Evolutionary conservation across 2,888 invertebrate species (phyloP).

Genomic region (Epinotia brunnichana): DNA sequence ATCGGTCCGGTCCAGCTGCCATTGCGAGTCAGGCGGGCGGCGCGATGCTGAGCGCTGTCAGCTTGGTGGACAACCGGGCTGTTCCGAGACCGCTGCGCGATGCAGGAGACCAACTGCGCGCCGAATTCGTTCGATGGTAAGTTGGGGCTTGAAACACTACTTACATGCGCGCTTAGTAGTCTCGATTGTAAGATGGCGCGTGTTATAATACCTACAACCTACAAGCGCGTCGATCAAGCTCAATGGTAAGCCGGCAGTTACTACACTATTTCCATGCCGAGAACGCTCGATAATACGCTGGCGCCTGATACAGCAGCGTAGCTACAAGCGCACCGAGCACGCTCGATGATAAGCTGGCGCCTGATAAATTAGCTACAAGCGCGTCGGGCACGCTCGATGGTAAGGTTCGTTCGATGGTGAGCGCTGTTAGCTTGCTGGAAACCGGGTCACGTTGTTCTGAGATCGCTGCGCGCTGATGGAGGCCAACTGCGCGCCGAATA

Average conservation of each 20-base stretch:
- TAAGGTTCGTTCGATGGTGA: too few species aligned
- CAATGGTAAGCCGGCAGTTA: background rate
- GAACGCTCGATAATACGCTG: too few species aligned
- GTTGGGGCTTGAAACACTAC: background rate
- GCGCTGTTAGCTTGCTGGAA: constrained; percentile 53
- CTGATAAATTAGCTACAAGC: background rate
- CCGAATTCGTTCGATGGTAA: constrained; percentile 52
- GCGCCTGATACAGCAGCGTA: too few species aligned
- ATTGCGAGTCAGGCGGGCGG: constrained; percentile 51
- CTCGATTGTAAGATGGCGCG: background rate
- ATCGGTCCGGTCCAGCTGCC: constrained; percentile 57
- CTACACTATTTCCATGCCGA: too few species aligned
- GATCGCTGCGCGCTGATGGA: constrained; percentile 58
- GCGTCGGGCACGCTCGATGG: too few species aligned
- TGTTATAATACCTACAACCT: background rate
- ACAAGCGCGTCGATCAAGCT: background rate
- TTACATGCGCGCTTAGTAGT: background rate
- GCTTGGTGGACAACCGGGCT: constrained; percentile 51
- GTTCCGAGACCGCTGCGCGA: constrained; percentile 62
- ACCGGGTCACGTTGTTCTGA: constrained; percentile 57
- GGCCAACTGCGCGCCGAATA: constrained; percentile 54
- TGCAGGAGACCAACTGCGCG: too few species aligned
- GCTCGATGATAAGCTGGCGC: too few species aligned
- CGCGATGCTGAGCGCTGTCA: constrained; percentile 56
- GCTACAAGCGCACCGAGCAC: too few species aligned